Percentiles rank a stretch among this genome's conserved stretches.
Conservation (phyloP, 2,113 vertebrate species). For the Lycaon pictus region DNA sequence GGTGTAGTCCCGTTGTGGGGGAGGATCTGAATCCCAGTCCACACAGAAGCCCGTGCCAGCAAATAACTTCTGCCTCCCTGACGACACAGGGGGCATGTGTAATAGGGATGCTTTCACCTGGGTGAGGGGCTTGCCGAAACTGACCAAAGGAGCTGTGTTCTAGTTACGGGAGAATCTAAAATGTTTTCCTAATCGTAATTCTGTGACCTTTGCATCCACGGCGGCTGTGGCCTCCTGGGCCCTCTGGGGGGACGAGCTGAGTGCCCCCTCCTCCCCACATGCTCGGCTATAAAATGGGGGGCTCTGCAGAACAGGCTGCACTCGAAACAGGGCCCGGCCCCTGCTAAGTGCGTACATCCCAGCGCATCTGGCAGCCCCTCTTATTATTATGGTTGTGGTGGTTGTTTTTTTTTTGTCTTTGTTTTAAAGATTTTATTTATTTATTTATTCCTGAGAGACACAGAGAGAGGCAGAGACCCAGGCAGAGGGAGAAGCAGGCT, state of each 20-base stretch:
- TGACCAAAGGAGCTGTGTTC: not conserved
- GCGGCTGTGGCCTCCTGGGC: fast-evolving
- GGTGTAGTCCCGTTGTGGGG: fast-evolving
- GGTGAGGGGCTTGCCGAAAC: not conserved
- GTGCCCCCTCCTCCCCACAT: not conserved
- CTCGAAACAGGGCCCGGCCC: too few species aligned
- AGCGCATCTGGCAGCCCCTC: too few species aligned
- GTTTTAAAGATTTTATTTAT: too few species aligned
- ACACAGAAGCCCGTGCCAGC: fast-evolving
- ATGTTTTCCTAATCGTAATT: not conserved
- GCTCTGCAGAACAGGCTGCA: not conserved
- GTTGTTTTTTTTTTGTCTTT: too few species aligned
- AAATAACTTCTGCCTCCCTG: not conserved
- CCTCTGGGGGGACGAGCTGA: not conserved
- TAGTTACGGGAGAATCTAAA: not conserved
- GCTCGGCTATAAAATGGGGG: not conserved
- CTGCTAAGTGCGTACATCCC: fast-evolving
- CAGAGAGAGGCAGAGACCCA: too few species aligned
- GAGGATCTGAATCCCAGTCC: fast-evolving
- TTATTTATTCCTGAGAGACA: too few species aligned
- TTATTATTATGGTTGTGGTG: not conserved
- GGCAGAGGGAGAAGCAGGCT: too few species aligned
- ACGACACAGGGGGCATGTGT: fast-evolving
- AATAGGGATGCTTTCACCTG: not conserved
- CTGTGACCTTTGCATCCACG: not conserved